Evolutionary conservation across 2,888 invertebrate species (phyloP), one percentile per base, ranked within the genome.

Genomic region (Thyatira batis): DNA sequence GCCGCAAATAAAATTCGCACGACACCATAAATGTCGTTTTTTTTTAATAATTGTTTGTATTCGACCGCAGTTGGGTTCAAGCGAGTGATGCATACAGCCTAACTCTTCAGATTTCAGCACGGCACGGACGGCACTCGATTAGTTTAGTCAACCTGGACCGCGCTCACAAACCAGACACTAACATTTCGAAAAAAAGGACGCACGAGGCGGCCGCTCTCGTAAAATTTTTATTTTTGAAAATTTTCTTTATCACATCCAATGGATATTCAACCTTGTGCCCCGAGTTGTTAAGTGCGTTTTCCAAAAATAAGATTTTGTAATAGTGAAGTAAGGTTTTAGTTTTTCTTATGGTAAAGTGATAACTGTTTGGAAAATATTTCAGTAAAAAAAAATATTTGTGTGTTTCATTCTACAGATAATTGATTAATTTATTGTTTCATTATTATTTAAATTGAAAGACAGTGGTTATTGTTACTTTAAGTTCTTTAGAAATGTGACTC

Each of bases 61-160:
- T 33, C 28, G 39, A n/a, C n/a, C n/a, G n/a, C n/a, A n/a, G n/a
- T n/a, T n/a, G n/a, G n/a, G n/a, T 48, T 8, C 58, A 58, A 59
- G 50, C 50, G 53, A 56, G 53, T 51, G 67, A 61, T 63, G 66
- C n/a, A 43, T 65, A 53, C 63, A 50, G 66, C 69, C 58, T 77
- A 71, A 71, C 60, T 64, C 68, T 76, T 76, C 78, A 79, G 73
- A 25, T 69, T 78, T 76, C 78, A 79, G 78, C 46, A 39, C 51
- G 20, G 66, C 71, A 65, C 69, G 58, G 63, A 67, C 48, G 33
- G 28, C 28, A 17, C 20, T 57, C 27, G 17, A 48, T 48, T 27
- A 69, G 75, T 75, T 64, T 65, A 72, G 69, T 74, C 60, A 65
- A 78, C 78, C 79, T 76, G 80, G 69, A 70, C 70, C 69, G 64